Percentiles rank a stretch among this genome's conserved stretches.
Conservation (phyloP, 2,113 vertebrate species). For the Pterocles orientalis region DNA sequence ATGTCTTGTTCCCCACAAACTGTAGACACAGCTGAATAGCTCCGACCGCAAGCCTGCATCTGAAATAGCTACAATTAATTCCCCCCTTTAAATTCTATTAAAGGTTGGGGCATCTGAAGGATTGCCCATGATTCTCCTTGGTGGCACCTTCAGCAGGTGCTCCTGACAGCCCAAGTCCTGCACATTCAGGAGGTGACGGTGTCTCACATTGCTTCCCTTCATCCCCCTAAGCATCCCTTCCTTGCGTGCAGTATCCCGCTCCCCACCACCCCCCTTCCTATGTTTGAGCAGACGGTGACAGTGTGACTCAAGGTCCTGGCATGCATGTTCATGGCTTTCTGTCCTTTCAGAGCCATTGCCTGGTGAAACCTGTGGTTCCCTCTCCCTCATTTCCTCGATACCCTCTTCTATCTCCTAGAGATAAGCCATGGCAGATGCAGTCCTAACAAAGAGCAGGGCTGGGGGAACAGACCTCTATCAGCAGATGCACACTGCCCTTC, state of each 20-base stretch:
- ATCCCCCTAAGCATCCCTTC: not conserved
- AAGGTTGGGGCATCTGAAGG: not conserved
- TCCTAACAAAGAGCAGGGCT: not conserved
- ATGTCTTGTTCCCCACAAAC: not conserved
- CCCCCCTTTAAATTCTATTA: not conserved
- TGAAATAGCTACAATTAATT: not conserved
- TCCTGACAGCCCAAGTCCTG: not conserved
- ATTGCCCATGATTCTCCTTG: not conserved
- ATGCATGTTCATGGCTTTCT: not conserved
- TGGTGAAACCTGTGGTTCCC: not conserved
- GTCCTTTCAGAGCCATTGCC: not conserved
- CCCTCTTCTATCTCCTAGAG: not conserved
- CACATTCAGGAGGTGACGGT: not conserved
- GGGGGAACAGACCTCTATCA: not conserved
- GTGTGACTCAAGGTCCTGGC: rapidly evolving
- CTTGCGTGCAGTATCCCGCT: not conserved
- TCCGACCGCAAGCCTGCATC: not conserved
- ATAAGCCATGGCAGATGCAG: not conserved
- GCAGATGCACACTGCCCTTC: not conserved
- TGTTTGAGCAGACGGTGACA: not conserved
- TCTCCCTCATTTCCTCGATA: not conserved
- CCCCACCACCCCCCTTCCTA: not conserved
- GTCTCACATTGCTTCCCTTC: not conserved
- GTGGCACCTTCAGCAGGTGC: not conserved
- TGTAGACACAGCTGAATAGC: not conserved